A percentile compares a stretch with the other conserved stretches of the same genome.
These are phyloP conservation scores for Patiria pectinifera DNA, from an alignment of 53 echinoderm and acorn worm species.

Conservation along the genomic window DNA sequence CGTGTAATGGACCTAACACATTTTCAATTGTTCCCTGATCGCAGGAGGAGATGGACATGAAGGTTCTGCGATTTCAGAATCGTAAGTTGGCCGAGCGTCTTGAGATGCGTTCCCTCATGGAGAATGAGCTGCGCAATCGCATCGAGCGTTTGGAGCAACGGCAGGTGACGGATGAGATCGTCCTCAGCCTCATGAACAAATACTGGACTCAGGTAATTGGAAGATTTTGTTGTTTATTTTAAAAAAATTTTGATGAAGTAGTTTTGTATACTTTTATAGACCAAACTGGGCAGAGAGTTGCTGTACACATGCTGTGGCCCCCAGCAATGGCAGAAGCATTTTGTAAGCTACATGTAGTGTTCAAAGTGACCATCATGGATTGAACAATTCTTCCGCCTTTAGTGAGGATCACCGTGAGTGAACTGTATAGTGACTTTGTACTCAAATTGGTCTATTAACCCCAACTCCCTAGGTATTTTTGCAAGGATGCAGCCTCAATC, in stretches of 20 bases:
- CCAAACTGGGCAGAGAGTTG: no score
- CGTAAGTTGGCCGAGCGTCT: conserved; percentile 87
- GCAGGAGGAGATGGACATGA: conserved; percentile 97
- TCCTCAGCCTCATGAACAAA: conserved; percentile 92
- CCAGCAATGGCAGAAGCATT: no score
- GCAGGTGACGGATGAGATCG: conserved; percentile 91
- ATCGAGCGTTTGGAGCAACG: conserved; percentile 85
- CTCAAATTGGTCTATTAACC: no score
- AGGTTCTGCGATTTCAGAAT: conserved; percentile 93
- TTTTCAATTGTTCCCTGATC: not conserved
- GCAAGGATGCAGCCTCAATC: no score
- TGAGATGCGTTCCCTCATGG: conserved; percentile 74
- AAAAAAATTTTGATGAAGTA: not conserved
- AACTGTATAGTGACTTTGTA: no score
- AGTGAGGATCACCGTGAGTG: no score
- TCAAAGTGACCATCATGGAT: no score
- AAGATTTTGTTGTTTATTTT: not conserved
- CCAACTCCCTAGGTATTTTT: no score
- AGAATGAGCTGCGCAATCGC: conserved; percentile 86
- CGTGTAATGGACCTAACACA: not conserved
- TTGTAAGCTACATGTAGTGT: no score
- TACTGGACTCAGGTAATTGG: conserved; percentile 94
- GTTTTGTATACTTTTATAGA: no score
- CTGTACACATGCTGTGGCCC: no score
- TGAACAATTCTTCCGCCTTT: no score